Evolutionary conservation across 92 coral and sea anemone species (phyloP).

Genomic region (Porites divaricata): DNA sequence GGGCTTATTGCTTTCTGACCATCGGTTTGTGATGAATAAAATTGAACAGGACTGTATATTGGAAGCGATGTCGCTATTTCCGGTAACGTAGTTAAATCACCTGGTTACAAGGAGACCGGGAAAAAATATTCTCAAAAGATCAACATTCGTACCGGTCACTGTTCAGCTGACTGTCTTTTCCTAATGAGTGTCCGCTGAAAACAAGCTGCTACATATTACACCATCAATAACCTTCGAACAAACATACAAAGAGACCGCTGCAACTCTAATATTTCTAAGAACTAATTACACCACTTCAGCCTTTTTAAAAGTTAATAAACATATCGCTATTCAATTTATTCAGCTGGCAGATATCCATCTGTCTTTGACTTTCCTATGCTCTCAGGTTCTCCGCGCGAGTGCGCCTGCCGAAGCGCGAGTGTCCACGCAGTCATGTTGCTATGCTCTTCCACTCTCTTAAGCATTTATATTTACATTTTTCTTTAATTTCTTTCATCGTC

Average conservation of each 20-base stretch:
- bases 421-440: no score
- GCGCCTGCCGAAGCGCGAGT: not conserved
- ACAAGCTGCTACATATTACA: not conserved
- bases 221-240: not conserved
- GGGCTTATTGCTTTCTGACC: no score
- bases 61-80: not conserved
- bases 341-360: conserved; percentile 15
- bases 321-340: not conserved
- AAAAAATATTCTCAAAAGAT: conserved; percentile 1
- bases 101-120: conserved; percentile 7
- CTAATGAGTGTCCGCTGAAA: no score
- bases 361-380: not conserved
- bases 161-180: no score
- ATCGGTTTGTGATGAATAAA: not conserved
- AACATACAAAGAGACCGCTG: not conserved
- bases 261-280: not conserved
- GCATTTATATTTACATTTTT: no score
- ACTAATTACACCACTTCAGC: not conserved
- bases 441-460: no score
- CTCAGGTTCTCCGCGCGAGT: no score
- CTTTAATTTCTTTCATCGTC: no score
- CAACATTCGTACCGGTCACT: no score
- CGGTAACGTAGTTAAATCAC: not conserved
- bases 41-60: not conserved
- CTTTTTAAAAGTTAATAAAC: not conserved